Evolutionary conservation across 2,797 vertebrate genomes (phyloP).

Genomic region (Alca torda): DNA sequence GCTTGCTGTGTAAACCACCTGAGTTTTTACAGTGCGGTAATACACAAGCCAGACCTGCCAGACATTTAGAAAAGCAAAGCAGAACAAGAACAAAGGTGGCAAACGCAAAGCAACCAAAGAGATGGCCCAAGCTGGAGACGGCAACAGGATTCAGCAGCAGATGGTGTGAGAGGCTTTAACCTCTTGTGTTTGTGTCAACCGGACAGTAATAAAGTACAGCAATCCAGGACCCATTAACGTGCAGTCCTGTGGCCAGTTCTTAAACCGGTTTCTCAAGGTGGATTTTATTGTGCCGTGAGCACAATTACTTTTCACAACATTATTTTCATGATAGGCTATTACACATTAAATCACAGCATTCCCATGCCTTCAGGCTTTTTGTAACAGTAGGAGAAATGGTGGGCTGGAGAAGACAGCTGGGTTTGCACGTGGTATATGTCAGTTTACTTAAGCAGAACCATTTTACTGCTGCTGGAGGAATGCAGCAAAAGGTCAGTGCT

Average conservation of each 20-base stretch:
- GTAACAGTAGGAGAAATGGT: conserved; percentile 52
- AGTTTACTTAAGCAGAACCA: conserved; percentile 57
- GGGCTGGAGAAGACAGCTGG: conserved; percentile 60
- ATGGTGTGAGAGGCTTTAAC: background rate
- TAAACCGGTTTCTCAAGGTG: background rate
- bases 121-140: background rate
- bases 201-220: background rate
- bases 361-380: background rate
- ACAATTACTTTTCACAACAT: background rate
- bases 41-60: background rate
- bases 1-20: background rate
- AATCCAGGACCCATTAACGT: background rate
- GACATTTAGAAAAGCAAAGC: background rate
- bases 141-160: background rate
- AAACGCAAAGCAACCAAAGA: background rate
- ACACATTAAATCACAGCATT: background rate
- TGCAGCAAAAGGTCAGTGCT: conserved; percentile 61
- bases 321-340: background rate
- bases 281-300: background rate
- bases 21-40: background rate
- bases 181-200: background rate
- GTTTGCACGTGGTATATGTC: conserved; percentile 32
- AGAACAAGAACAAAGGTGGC: background rate
- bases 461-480: conserved; percentile 53
- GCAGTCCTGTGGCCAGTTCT: background rate